These are phyloP conservation scores for Aspidiotus destructor DNA, from an alignment of 2,888 invertebrate species.

Conservation along the genomic window DNA sequence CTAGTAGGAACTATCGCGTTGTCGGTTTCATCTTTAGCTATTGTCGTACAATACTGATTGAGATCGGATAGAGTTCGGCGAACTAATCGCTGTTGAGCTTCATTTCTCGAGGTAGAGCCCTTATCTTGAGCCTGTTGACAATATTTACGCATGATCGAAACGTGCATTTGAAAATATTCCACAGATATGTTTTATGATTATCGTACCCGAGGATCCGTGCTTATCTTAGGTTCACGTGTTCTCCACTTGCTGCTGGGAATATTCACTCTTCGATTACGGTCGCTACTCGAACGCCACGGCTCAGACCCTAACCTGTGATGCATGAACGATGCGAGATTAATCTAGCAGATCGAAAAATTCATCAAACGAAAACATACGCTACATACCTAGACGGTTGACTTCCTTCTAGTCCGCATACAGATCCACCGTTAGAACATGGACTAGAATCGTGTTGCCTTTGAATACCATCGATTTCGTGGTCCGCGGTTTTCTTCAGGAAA, in stretches of 20 bases:
- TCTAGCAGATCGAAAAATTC: constrained; percentile 41
- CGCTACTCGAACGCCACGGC: constrained; percentile 61
- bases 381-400: neutral
- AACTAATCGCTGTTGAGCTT: constrained; percentile 18
- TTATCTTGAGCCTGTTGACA: constrained; percentile 2
- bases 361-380: constrained; percentile 5
- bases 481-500: constrained; percentile 47
- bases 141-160: neutral
- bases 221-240: neutral
- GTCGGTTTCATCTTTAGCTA: constrained; percentile 12
- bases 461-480: constrained; percentile 8
- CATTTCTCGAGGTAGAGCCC: constrained; percentile 5
- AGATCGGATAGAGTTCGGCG: constrained; percentile 29
- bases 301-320: constrained; percentile 52
- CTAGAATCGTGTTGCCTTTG: neutral
- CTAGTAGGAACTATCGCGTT: constrained; percentile 28
- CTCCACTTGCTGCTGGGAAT: neutral
- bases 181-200: too few species aligned
- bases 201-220: neutral
- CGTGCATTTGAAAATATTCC: neutral
- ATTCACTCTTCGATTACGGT: constrained; percentile 48
- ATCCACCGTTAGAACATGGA: neutral
- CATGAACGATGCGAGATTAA: neutral
- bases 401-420: neutral
- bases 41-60: constrained; percentile 19